A percentile compares a stretch with the other conserved stretches of the same genome.
phyloP scores from a whole-genome alignment of 2,113 vertebrate genomes.

The Sisor rabdophorus region DNA sequence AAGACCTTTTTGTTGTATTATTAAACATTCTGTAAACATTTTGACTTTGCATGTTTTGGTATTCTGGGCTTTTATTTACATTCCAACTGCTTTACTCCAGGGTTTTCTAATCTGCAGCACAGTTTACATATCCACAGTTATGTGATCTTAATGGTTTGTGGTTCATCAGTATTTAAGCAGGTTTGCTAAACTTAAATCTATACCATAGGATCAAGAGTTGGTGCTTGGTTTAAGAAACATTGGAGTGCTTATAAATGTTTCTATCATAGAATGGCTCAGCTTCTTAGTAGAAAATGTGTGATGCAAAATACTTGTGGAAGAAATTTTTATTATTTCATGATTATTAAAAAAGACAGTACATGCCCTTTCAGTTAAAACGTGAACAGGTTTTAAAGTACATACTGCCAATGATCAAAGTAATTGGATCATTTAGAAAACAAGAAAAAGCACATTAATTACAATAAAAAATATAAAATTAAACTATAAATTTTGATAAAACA shows the following conservation, averaged over 20 bases:
- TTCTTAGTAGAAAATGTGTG: no score
- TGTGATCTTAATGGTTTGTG: constrained; percentile 21
- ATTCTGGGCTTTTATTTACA: background rate
- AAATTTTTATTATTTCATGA: no score
- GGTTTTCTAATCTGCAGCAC: constrained; percentile 14
- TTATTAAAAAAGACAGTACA: no score
- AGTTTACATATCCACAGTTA: constrained; percentile 23
- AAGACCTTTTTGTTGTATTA: constrained; percentile 9
- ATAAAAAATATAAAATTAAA: no score
- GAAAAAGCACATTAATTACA: no score
- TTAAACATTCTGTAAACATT: background rate
- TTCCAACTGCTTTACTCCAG: constrained; percentile 4
- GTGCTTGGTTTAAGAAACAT: constrained; percentile 48
- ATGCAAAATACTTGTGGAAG: no score
- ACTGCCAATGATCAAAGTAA: no score
- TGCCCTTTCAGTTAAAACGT: no score
- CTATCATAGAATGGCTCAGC: no score
- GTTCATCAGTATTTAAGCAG: constrained; percentile 42
- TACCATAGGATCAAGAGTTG: constrained; percentile 55
- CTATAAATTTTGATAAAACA: no score
- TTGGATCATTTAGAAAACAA: no score
- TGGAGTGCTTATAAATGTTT: constrained; percentile 23
- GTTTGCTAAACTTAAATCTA: constrained; percentile 58
- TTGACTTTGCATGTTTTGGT: background rate
- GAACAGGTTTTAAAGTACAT: no score